Evolutionary conservation across 2,797 vertebrate species (phyloP), one percentile per base, ranked within the genome.

Genomic region (Hipposideros larvatus): DNA sequence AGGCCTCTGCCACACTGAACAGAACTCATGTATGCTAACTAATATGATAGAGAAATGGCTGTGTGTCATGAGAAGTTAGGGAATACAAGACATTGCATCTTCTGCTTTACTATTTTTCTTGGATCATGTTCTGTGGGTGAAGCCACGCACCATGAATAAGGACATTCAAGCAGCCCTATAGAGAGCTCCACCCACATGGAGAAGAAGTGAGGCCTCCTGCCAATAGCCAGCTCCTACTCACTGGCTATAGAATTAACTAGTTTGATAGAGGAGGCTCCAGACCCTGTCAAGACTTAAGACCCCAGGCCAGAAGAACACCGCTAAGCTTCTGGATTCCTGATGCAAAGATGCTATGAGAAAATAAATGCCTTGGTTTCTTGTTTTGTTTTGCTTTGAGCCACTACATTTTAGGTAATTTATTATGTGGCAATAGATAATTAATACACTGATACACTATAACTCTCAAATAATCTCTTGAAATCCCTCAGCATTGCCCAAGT

Each of bases 381-480:
- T 73, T 74, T 63, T 24, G n/a, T 59, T 18, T 10, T 89, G 13
- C n/a, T 53, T 28, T 73, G 61, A 86, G 51, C 0, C 19, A 75
- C 7, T 65, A 73, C n/a, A 75, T 59, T 61, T 28, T 5, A 91
- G 15, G 7, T 22, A 46, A 71, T 11, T 59, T 87, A 73, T 65
- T n/a, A 68, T 28, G 7, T n/a, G 5, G 18, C 15, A 59, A 79
- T 37, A 55, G 2, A 53, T 48, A 87, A 93, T 14, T 53, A 66
- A 78, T 31, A 66, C 1, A 59, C 11, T 66, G 19, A 71, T 57
- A 59, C 10, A 71, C 0, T 59, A 22, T 55, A 51, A 92, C 4
- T 65, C 34, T 91, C 22, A 95, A 90, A 87, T 37, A 59, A 80
- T 61, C 74, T 91, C 37, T 43, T 87, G 6, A 92, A 94, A 88